Evolutionary conservation across 30 jellyfish, hydroid and myxozoan species (phyloP).

Genomic region (Chironex yamaguchii): DNA sequence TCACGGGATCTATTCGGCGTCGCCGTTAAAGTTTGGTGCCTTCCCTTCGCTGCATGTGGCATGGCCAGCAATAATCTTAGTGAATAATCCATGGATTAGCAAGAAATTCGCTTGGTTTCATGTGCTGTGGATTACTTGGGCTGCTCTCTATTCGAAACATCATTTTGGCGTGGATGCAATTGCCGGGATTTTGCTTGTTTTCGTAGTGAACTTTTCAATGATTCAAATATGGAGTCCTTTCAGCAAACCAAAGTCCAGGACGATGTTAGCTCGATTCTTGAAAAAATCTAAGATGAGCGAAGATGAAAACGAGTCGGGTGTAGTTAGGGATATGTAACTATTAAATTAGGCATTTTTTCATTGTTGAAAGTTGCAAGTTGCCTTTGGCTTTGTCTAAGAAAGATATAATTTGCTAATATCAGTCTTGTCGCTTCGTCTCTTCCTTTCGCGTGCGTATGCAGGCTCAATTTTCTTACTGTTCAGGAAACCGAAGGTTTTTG

Average conservation of each 20-base stretch:
- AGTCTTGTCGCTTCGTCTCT: too few species aligned
- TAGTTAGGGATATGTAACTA: too few species aligned
- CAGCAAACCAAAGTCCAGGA: neutral
- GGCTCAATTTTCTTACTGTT: too few species aligned
- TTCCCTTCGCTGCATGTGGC: constrained; percentile 98
- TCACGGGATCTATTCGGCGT: constrained; percentile 91
- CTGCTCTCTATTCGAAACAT: constrained; percentile 96
- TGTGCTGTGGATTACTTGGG: constrained; percentile 97
- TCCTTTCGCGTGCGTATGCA: too few species aligned
- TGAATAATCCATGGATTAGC: constrained; percentile 94
- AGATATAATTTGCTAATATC: too few species aligned
- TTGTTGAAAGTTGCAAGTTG: too few species aligned
- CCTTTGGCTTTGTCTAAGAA: too few species aligned
- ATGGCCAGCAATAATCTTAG: constrained; percentile 94
- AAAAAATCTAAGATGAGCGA: too few species aligned
- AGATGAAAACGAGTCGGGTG: too few species aligned
- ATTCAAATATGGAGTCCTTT: constrained; percentile 94
- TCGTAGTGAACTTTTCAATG: constrained; percentile 93
- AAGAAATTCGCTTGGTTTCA: constrained; percentile 96
- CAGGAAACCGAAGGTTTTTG: too few species aligned
- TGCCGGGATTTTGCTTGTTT: constrained; percentile 91
- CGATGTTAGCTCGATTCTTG: too few species aligned
- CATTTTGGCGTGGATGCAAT: constrained; percentile 97
- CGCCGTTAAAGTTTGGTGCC: constrained; percentile 97
- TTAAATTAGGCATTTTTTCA: too few species aligned